A percentile compares a stretch with the other conserved stretches of the same genome.
Evolutionary conservation across 2,888 invertebrate species (phyloP).

Genomic region (Torymus tubicola): DNA sequence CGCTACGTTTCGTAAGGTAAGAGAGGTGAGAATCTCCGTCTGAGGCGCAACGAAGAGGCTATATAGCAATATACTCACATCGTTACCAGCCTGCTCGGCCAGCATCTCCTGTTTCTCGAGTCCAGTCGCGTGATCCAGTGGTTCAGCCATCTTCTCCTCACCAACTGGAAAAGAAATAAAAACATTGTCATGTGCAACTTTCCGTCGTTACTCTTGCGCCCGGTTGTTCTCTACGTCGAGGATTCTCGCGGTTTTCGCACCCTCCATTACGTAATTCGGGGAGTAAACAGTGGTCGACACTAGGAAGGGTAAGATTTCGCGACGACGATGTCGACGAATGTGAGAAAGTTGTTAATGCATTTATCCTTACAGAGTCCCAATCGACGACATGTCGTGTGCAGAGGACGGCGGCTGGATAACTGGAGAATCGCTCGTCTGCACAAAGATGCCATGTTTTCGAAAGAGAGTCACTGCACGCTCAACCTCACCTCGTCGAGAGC

Average conservation of each 20-base stretch:
- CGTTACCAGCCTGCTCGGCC: constrained; percentile 91
- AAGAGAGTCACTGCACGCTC: not conserved
- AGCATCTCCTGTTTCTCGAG: constrained; percentile 93
- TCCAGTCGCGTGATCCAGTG: constrained; percentile 95
- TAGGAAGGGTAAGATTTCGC: not conserved
- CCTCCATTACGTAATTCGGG: constrained; percentile 60
- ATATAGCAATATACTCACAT: constrained; percentile 76
- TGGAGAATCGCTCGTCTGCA: constrained; percentile 84
- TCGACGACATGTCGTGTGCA: constrained; percentile 59
- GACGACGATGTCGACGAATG: too few relatives aligned
- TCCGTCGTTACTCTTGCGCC: not conserved
- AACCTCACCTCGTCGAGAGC: not conserved
- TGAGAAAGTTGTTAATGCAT: not conserved
- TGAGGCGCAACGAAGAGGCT: too few relatives aligned
- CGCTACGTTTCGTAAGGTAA: too few relatives aligned
- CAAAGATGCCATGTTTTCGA: constrained; percentile 84
- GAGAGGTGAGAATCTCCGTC: too few relatives aligned
- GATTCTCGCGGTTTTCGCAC: not conserved
- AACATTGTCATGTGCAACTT: not conserved
- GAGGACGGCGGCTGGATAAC: constrained; percentile 78
- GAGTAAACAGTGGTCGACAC: constrained; percentile 26
- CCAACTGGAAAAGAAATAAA: constrained; percentile 76
- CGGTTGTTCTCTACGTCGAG: too few relatives aligned
- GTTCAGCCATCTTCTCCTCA: constrained; percentile 82
- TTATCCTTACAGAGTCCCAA: constrained; percentile 47